Evolutionary conservation across 2,113 vertebrate species (phyloP), one percentile per base, ranked within the genome.

Genomic region (Halichoerus grypus): DNA sequence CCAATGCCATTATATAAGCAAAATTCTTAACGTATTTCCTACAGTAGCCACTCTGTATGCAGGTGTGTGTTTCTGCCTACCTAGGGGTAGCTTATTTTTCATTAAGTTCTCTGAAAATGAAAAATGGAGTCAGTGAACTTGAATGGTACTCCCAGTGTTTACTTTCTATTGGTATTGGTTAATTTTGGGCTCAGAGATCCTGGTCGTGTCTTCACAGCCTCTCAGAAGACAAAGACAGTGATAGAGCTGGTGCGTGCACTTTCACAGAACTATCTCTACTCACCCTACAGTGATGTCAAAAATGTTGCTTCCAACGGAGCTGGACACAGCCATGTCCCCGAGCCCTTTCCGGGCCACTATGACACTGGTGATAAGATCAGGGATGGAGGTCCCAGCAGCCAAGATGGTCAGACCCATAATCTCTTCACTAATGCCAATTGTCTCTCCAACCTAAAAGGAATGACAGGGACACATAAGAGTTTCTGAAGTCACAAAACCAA

Each of bases 281-380:
- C 98, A 99, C 99, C 99, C 99, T 57, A 99, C 99, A 13, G 99
- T 99, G 97, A 99, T 99, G 99, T 99, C 99, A 98, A 99, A 99
- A 98, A 99, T 99, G 98, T 99, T 99, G 98, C 99, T 99, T 98
- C 99, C 99, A 59, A 99, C 99, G 57, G 99, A 99, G 98, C 99
- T 99, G 98, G 99, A 99, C 76, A 99, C 99, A 7, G 99, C 99
- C 99, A 99, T 99, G 82, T 99, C 99, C 1, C 99, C 99, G 33
- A 99, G 99, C n/a, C 99, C 99, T 97, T 99, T 99, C 96, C 99
- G 99, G 98, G 99, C 99, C 95, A 99, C 99, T 71, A 99, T 99
- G 92, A 99, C 99, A 97, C 99, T 99, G 98, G 99, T 99, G 98
- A 99, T 99, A 97, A 99, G 99, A 96, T 99, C 99, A 98, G 99